Evolutionary conservation across 2,113 vertebrate species (phyloP), one percentile per base, ranked within the genome.

Genomic region (Corythaixoides concolor): DNA sequence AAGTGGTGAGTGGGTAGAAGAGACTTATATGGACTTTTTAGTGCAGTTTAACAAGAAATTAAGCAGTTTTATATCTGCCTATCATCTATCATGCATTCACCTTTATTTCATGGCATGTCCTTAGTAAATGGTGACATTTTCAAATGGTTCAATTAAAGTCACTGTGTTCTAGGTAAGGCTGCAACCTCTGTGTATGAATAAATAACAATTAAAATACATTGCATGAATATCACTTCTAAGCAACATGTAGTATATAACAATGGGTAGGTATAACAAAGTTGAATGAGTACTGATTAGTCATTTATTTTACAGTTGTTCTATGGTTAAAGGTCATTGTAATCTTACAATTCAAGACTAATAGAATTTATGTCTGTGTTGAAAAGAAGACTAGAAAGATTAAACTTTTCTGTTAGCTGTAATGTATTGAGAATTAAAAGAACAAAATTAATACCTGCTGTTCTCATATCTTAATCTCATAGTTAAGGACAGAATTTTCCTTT

Each of bases 41-140:
- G 70, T 88, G 62, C 79, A 94, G 69, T 91, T 68, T 96, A 94
- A 82, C 82, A 97, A 91, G 75, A 97, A 97, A 97, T 96, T 90
- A 97, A 97, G 85, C 63, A 91, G 33, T 73, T 95, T 96, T 95
- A 75, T 92, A 90, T 82, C 53, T 97, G 43, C 55, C n/a, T n/a
- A n/a, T 97, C 94, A 97, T 98, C 89, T 94, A 96, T 98, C 96
- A 97, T 81, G 78, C 32, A 32, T 94, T 98, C 95, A 97, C 96
- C 96, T 98, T 98, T 97, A 95, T 88, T 80, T 97, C 70, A 55
- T 95, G 96, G 60, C 92, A 96, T 64, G 94, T 96, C 88, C 88
- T 91, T 94, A 94, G 86, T 95, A 97, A 96, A 93, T 26, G 63
- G 73, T 97, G 95, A 97, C 96, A 97, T 98, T 97, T 97, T 66